Conservation (phyloP, 2,888 invertebrate species). For the Lasioglossum figueresi region DNA sequence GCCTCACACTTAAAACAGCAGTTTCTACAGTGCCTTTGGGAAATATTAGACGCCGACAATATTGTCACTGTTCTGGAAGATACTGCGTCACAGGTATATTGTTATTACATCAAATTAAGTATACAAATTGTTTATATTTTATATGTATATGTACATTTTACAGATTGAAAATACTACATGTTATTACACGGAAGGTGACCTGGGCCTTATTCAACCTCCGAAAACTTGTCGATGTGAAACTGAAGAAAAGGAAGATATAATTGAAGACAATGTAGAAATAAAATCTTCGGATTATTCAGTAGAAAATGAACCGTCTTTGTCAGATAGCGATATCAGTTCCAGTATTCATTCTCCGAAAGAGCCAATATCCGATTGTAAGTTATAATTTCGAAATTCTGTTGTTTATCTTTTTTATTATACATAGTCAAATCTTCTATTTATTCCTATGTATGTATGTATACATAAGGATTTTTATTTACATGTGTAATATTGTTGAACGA, state of each 20-base stretch:
- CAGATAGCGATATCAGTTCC: constrained; percentile 47
- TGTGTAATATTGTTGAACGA: background rate
- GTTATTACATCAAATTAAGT: background rate
- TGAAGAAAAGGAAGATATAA: background rate
- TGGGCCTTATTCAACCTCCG: constrained; percentile 42
- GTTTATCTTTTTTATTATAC: background rate
- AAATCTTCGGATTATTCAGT: constrained; percentile 4
- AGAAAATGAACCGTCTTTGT: constrained; percentile 24
- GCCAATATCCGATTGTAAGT: background rate
- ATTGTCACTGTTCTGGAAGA: constrained; percentile 28
- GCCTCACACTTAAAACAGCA: constrained; percentile 74
- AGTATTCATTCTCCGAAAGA: constrained; percentile 41
- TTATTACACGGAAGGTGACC: constrained; percentile 41
- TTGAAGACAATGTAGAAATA: background rate
- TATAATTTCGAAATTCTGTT: background rate
- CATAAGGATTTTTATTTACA: background rate
- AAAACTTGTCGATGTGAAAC: background rate
- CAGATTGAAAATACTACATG: constrained; percentile 45
- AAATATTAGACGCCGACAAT: constrained; percentile 72
- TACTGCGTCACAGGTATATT: constrained; percentile 45
- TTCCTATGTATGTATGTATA: background rate
- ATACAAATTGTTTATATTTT: background rate
- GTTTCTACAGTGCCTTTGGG: constrained; percentile 76
- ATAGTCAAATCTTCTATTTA: constrained; percentile 8
- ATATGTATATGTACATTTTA: constrained; percentile 8